These are phyloP conservation scores for Volucella bombylans DNA, from an alignment of 2,888 invertebrate genomes.

Conservation along the genomic window DNA sequence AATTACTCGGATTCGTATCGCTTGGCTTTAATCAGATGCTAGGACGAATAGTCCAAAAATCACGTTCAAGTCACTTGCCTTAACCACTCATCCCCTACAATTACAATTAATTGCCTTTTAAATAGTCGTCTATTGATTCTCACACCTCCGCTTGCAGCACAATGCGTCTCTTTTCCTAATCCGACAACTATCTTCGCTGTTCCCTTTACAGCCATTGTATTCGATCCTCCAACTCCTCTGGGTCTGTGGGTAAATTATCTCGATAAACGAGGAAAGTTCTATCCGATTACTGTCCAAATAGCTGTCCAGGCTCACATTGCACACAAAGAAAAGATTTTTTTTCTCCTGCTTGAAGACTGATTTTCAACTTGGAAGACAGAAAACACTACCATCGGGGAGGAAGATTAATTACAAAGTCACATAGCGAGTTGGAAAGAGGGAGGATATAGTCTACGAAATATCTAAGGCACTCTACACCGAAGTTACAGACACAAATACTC, in stretches of 20 bases:
- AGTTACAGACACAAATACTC: background rate
- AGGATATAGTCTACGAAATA: background rate
- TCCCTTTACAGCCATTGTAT: background rate
- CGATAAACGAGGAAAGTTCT: conserved; percentile 23
- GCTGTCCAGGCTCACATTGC: background rate
- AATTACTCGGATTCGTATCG: too few relatives aligned
- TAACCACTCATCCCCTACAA: background rate
- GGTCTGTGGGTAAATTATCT: conserved; percentile 2
- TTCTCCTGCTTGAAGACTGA: background rate
- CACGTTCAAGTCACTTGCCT: too few relatives aligned
- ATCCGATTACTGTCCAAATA: conserved; percentile 25
- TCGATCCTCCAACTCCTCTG: background rate
- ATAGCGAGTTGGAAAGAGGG: background rate
- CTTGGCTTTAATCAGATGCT: too few relatives aligned
- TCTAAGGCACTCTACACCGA: background rate
- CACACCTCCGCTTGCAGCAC: background rate
- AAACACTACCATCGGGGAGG: background rate
- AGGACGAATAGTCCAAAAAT: too few relatives aligned
- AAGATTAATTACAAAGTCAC: conserved; percentile 23
- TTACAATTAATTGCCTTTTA: conserved; percentile 19
- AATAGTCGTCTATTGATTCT: background rate
- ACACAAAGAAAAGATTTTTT: background rate
- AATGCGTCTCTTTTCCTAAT: background rate
- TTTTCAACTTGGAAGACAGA: background rate
- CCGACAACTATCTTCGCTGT: conserved; percentile 10